phyloP scores from a whole-genome alignment of 53 echinoderm and acorn worm genomes.

The Astropecten irregularis region DNA sequence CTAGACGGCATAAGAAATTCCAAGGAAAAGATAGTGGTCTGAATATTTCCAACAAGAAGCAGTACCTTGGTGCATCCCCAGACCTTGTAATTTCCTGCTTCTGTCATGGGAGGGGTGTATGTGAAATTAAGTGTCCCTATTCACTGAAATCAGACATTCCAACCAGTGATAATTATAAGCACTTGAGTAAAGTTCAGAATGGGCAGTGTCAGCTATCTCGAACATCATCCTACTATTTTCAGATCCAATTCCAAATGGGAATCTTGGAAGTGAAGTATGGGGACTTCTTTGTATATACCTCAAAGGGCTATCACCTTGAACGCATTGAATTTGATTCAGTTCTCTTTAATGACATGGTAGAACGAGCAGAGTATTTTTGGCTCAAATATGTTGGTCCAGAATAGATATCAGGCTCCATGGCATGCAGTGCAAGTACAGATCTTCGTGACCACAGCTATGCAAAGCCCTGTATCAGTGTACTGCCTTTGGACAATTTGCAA shows the following conservation, averaged over 20 bases:
- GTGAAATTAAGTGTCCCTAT: not conserved
- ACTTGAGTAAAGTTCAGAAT: not conserved
- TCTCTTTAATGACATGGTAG: no score
- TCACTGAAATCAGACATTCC: not conserved
- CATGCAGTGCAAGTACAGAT: no score
- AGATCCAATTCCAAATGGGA: not conserved
- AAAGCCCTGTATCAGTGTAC: no score
- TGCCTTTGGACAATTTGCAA: no score
- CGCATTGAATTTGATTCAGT: no score
- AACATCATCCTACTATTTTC: not conserved
- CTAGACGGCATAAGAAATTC: not conserved
- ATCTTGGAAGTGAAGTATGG: not conserved
- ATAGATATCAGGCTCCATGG: no score
- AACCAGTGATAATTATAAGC: not conserved
- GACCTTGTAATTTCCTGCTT: not conserved
- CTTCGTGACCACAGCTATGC: no score
- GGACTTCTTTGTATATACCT: not conserved
- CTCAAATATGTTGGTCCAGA: no score
- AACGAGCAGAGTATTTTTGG: no score
- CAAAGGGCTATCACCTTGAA: no score
- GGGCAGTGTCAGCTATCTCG: not conserved
- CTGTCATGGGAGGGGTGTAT: not conserved
- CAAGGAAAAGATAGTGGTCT: constrained; percentile 1
- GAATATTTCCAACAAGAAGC: not conserved
- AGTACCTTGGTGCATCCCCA: not conserved